A percentile compares a stretch with the other conserved stretches of the same genome.
Conservation (phyloP, 2,797 vertebrate genomes). For the Melanotaenia nigrans region DNA sequence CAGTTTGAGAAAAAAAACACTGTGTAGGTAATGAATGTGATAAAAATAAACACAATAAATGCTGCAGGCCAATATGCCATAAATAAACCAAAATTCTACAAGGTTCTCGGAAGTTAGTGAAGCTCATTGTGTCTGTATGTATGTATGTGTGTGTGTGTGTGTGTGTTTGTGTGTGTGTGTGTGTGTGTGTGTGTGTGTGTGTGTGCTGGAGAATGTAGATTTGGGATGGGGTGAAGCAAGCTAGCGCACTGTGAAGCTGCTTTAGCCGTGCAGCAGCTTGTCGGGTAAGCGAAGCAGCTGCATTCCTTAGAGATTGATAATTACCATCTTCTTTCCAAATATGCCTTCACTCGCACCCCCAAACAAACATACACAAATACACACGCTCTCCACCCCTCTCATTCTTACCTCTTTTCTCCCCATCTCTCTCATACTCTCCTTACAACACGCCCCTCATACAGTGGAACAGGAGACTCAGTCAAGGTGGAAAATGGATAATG, state of each 20-base stretch:
- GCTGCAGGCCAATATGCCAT: conserved; percentile 38
- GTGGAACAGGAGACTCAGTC: conserved; percentile 37
- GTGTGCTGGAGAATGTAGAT: conserved; percentile 6
- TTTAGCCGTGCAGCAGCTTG: conserved; percentile 80
- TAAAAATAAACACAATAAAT: conserved; percentile 61
- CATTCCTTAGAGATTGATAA: conserved; percentile 85
- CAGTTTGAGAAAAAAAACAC: conserved; percentile 61
- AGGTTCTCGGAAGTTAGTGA: conserved; percentile 29
- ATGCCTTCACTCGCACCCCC: conserved; percentile 50
- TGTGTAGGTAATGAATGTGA: conserved; percentile 49
- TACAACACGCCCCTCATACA: conserved; percentile 34
- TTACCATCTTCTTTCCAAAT: conserved; percentile 75
- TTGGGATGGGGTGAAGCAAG: conserved; percentile 38
- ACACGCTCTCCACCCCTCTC: neutral
- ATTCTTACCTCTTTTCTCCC: conserved; percentile 23
- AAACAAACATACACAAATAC: neutral
- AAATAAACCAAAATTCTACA: conserved; percentile 43
- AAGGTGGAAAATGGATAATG: conserved; percentile 56
- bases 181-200: conserved; percentile 11
- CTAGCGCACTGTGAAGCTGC: conserved; percentile 43
- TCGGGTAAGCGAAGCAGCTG: conserved; percentile 69
- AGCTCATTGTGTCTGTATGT: neutral
- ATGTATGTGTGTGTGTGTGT: conserved; percentile 3
- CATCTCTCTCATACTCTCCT: conserved; percentile 13
- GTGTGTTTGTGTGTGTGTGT: neutral